Evolutionary conservation across 2,113 vertebrate species (phyloP), one percentile per base, ranked within the genome.

Genomic region (Gallinago paraguaiae): DNA sequence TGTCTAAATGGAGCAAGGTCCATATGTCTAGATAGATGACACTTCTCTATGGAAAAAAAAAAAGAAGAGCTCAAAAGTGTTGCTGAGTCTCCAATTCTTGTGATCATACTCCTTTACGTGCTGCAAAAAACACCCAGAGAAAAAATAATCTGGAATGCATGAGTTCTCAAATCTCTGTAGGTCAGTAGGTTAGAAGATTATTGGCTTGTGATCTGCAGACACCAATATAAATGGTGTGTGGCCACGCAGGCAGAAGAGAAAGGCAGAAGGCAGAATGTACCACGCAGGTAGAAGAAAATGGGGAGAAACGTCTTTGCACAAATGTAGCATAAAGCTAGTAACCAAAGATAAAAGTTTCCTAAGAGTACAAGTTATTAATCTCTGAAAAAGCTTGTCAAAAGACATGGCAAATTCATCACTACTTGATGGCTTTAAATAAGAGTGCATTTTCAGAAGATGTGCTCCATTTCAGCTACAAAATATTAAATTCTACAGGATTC

Each of bases 401-500:
- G 17, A 68, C 37, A 84, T 4, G 7, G 76, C 57, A 75, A 95
- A 86, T 84, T 92, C 50, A 75, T 83, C 68, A 57, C 31, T 88
- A 77, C 46, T 82, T 72, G 33, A 53, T 9, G 30, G 35, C 30
- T 82, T 96, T 71, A 86, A 70, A 86, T 22, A 74, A 51, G 41
- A 80, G 35, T 28, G 6, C 25, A 12, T 68, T 77, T 93, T 74
- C 68, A 93, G 65, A 91, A 72, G 54, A 88, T 39, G 22, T 60
- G 85, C 56, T 88, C 14, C 28, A 35, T n/a, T 88, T 71, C 60
- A 60, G 33, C 60, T 77, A 75, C 60, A 75, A 93, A 92, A 93
- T 83, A 88, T 7, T 83, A 67, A 90, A 81, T 27, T 78, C 68
- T 24, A 64, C 23, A 78, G 64, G 46, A 95, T 79, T 64, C 63